A percentile compares a stretch with the other conserved stretches of the same genome.
Evolutionary conservation across 2,113 vertebrate genomes (phyloP).

Genomic region (Actinemys pallida): DNA sequence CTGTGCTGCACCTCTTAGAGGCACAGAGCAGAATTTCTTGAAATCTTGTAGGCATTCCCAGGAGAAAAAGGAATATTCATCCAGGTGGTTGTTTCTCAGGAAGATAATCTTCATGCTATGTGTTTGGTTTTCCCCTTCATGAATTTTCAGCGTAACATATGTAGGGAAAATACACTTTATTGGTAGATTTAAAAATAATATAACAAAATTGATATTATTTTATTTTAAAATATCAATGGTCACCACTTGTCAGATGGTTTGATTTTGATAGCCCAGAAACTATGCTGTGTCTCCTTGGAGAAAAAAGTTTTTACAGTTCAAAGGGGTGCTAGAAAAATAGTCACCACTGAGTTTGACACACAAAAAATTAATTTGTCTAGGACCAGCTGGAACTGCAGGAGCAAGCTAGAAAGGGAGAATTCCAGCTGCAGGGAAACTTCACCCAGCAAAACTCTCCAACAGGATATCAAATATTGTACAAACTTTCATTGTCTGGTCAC

Average conservation of each 20-base stretch:
- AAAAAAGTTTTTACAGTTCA: background rate
- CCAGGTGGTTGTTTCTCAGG: background rate
- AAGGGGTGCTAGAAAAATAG: background rate
- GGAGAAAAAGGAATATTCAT: background rate
- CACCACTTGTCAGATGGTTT: background rate
- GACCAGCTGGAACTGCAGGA: background rate
- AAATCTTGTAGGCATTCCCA: background rate
- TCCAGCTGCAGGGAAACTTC: background rate
- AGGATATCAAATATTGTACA: background rate
- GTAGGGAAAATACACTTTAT: background rate
- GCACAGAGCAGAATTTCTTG: background rate
- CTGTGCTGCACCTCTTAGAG: background rate
- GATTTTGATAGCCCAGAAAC: background rate
- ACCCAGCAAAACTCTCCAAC: background rate
- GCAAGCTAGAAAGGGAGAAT: too few relatives aligned
- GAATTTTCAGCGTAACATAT: constrained; percentile 4
- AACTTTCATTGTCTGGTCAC: background rate
- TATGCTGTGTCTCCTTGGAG: background rate
- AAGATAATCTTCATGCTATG: background rate
- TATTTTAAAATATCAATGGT: background rate
- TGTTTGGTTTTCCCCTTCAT: background rate
- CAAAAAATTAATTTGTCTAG: background rate
- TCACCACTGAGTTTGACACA: fast-evolving
- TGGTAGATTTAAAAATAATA: too few relatives aligned
- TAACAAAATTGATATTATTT: background rate